These are phyloP conservation scores for Channa argus DNA, from an alignment of 2,113 vertebrate species.

Conservation along the genomic window DNA sequence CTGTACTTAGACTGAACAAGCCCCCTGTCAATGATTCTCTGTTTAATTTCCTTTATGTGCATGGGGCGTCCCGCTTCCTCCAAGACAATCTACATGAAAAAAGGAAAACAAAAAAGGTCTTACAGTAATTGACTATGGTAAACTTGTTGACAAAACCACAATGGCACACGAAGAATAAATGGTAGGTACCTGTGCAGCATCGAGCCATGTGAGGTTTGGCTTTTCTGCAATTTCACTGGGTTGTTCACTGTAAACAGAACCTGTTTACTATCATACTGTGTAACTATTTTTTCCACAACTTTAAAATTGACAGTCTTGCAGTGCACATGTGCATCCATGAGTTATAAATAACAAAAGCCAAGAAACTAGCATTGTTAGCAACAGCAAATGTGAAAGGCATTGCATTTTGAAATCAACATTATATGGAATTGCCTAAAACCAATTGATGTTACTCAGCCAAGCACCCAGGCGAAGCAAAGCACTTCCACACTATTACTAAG, in stretches of 20 bases:
- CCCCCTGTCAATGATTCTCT: conserved; percentile 85
- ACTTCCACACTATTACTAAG: no score
- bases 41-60: conserved; percentile 89
- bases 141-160: neutral
- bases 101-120: neutral
- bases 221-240: conserved; percentile 84
- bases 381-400: no score
- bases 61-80: conserved; percentile 86
- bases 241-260: conserved; percentile 73
- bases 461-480: no score
- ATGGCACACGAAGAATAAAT: neutral
- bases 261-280: neutral
- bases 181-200: conserved; percentile 84
- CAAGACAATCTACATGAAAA: conserved; percentile 80
- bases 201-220: conserved; percentile 87
- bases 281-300: neutral
- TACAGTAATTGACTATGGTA: neutral
- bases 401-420: no score
- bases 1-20: conserved; percentile 87
- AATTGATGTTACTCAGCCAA: no score
- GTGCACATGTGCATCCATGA: no score
- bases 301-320: no score
- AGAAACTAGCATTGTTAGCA: no score
- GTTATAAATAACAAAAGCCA: no score
- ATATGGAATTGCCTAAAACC: no score